phyloP scores from a whole-genome alignment of 2,888 invertebrate species.

The Harmothoe impar region DNA sequence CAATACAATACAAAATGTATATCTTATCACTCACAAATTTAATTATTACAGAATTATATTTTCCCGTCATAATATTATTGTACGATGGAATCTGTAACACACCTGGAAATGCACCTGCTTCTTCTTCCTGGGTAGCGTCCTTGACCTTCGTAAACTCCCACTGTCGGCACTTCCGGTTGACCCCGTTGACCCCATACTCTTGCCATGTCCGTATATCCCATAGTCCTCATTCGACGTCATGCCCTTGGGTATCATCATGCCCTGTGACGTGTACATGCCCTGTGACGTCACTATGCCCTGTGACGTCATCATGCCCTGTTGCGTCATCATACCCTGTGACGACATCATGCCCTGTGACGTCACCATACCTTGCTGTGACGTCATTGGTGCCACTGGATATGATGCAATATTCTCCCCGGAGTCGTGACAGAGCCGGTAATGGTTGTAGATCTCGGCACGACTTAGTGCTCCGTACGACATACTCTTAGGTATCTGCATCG shows the following conservation, averaged over 20 bases:
- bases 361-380: too few relatives aligned
- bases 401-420: background rate
- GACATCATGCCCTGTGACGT: too few relatives aligned
- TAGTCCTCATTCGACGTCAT: background rate
- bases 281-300: background rate
- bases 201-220: background rate
- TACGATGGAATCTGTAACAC: background rate
- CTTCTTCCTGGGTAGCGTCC: constrained; percentile 37
- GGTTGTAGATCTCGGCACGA: constrained; percentile 28
- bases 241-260: background rate
- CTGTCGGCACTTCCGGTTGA: constrained; percentile 53
- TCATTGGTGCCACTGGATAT: too few relatives aligned
- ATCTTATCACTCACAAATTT: too few relatives aligned
- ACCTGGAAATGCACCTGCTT: constrained; percentile 57
- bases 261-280: background rate
- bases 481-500: constrained; percentile 14
- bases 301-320: too few relatives aligned
- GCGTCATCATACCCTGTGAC: too few relatives aligned
- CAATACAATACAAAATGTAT: too few relatives aligned
- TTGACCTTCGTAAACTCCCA: constrained; percentile 24
- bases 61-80: too few relatives aligned
- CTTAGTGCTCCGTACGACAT: background rate
- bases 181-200: constrained; percentile 1
- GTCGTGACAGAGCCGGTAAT: constrained; percentile 41
- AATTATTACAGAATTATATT: too few relatives aligned